Conservation (phyloP, 2,888 invertebrate genomes). For the Hirtodrosophila trivittata region DNA sequence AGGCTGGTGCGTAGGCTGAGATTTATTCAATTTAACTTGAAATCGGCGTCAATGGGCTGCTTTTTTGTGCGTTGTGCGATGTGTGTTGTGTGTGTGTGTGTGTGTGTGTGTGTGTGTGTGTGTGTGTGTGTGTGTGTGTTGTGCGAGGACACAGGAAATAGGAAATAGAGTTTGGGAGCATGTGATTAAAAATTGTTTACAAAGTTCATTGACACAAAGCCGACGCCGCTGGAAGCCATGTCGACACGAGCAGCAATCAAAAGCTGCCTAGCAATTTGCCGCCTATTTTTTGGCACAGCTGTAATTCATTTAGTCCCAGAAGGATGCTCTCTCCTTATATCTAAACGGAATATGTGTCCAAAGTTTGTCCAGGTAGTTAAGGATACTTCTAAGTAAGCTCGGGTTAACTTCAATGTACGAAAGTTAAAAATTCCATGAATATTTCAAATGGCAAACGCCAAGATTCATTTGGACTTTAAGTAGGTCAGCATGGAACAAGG, state of each 20-base stretch:
- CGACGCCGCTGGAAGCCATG: slow-evolving; percentile 46
- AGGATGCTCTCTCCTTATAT: slow-evolving; percentile 10
- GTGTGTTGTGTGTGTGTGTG: neutral
- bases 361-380: neutral
- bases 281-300: slow-evolving; percentile 37
- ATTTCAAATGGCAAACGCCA: no score
- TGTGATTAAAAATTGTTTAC: slow-evolving; percentile 80
- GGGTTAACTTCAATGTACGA: no score
- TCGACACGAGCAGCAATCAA: slow-evolving; percentile 43
- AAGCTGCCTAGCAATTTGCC: slow-evolving; percentile 62
- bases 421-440: no score
- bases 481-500: no score
- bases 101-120: neutral
- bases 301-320: slow-evolving; percentile 55
- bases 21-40: slow-evolving; percentile 77
- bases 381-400: neutral
- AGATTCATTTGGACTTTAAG: no score
- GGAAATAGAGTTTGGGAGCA: slow-evolving; percentile 43
- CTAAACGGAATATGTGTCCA: neutral
- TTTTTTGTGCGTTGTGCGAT: slow-evolving; percentile 23
- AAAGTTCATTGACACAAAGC: slow-evolving; percentile 72
- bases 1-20: slow-evolving; percentile 51
- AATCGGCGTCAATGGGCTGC: slow-evolving; percentile 66
- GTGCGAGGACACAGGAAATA: slow-evolving; percentile 9
- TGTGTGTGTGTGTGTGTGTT: neutral